Evolutionary conservation across 2,888 invertebrate genomes (phyloP), one percentile per base, ranked within the genome.

Genomic region (Sesia apiformis): DNA sequence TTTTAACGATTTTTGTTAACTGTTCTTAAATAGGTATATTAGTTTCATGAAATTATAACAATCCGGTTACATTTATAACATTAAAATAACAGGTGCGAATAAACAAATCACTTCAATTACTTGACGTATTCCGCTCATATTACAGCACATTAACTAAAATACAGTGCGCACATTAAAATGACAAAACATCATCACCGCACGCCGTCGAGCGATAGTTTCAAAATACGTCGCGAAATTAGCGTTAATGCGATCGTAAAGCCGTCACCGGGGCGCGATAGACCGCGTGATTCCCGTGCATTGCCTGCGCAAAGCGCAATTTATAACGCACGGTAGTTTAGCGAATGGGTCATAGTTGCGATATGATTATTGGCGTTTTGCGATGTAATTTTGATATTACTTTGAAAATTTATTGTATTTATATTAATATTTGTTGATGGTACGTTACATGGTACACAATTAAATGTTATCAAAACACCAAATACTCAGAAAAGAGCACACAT

Each of bases 181-280:
- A 71, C 67, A 64, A 59, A 69, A 56, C 57, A 58, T 65, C 66
- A 64, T 64, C 63, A 56, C 38, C 59, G 55, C 52, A 56, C 51
- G 55, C 59, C 39, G 53, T 62, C 65, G 63, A 62, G 58, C 60
- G 40, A 40, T 52, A 4, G 6, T 52, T n/a, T 52, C 40, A 52
- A 40, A 52, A 50, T 39, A 50, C 62, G 59, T 55, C 53, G 52
- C 61, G 63, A 70, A 73, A 72, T 73, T 72, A 73, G 67, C 71
- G 64, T 68, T 70, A 71, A 72, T 70, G 56, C 56, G 64, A 59
- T 66, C 67, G 63, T 74, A 72, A 72, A 71, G 52, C 71, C 72
- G 69, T 74, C 74, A 70, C 60, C 72, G 52, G 8, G 59, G 63
- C 60, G 63, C 67, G 67, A 69, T 68, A 63, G 63, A 59, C 63